Percentiles rank a stretch among this genome's conserved stretches.
These are phyloP conservation scores for Drosophila pallidifrons DNA, from an alignment of 1,140 invertebrate genomes.

Conservation along the genomic window DNA sequence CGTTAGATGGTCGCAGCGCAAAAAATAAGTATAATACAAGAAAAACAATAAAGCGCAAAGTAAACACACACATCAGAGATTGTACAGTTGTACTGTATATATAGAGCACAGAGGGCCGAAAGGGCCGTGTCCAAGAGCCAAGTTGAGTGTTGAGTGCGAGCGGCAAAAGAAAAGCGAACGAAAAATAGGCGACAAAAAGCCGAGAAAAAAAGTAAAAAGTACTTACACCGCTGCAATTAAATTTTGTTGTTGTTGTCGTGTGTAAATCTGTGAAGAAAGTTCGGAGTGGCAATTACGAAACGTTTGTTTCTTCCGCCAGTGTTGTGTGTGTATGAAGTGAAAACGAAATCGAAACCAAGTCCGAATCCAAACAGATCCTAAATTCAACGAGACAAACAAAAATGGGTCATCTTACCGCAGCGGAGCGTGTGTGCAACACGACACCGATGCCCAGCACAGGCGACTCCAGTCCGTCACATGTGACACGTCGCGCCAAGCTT, in stretches of 20 bases:
- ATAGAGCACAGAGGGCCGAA: slow-evolving; percentile 11
- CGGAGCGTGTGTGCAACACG: slow-evolving; percentile 73
- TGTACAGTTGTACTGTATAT: too few species aligned
- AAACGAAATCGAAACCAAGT: background rate
- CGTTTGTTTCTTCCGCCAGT: slow-evolving; percentile 43
- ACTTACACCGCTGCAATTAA: slow-evolving; percentile 64
- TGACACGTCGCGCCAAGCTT: slow-evolving; percentile 57
- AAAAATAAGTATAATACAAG: slow-evolving; percentile 7
- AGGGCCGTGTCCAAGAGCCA: slow-evolving; percentile 31
- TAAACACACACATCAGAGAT: slow-evolving; percentile 7
- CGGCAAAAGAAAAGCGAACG: slow-evolving; percentile 33
- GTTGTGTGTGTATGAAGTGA: slow-evolving; percentile 38
- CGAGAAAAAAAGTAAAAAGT: slow-evolving; percentile 42
- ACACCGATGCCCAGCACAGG: slow-evolving; percentile 59
- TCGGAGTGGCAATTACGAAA: slow-evolving; percentile 66
- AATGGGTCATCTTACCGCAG: slow-evolving; percentile 81
- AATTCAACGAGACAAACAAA: background rate
- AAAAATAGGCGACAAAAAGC: slow-evolving; percentile 41
- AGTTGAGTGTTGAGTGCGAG: slow-evolving; percentile 30
- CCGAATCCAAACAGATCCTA: slow-evolving; percentile 1
- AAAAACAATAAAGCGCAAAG: slow-evolving; percentile 3
- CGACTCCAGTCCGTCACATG: slow-evolving; percentile 56
- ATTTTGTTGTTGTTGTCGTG: slow-evolving; percentile 46
- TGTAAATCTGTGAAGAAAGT: slow-evolving; percentile 81
- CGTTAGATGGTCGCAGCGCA: slow-evolving; percentile 71